phyloP scores from a whole-genome alignment of 2,113 vertebrate species.

The Cololabis saira region DNA sequence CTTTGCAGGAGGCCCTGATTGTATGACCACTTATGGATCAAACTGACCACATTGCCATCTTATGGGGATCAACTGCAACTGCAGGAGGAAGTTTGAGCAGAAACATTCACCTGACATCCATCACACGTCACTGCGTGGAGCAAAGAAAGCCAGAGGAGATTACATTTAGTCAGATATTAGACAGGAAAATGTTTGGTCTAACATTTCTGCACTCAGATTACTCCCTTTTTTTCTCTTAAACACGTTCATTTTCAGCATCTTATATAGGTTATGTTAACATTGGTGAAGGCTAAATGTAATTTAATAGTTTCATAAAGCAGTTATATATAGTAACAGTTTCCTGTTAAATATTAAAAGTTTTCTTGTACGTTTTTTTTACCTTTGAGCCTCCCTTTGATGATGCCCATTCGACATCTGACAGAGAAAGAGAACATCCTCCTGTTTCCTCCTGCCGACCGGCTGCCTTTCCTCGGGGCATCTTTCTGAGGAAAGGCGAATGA shows the following conservation, averaged over 20 bases:
- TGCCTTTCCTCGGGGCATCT: conserved; percentile 64
- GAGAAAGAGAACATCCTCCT: conserved; percentile 80
- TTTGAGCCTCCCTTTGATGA: conserved; percentile 80
- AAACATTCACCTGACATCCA: too few species aligned
- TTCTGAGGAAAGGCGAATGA: conserved; percentile 58
- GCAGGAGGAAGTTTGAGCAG: conserved; percentile 21
- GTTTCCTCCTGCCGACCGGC: conserved; percentile 61
- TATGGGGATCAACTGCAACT: conserved; percentile 42
- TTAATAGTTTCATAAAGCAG: too few species aligned
- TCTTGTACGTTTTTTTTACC: conserved; percentile 50
- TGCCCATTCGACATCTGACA: conserved; percentile 77
- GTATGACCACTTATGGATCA: conserved; percentile 1
- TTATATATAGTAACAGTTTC: neutral
- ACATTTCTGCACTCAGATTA: neutral
- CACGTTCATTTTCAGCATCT: too few species aligned
- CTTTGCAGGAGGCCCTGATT: neutral
- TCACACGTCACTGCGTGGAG: too few species aligned
- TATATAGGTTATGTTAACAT: too few species aligned
- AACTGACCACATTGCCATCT: conserved; percentile 66
- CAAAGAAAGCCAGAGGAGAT: neutral
- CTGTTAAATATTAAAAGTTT: neutral
- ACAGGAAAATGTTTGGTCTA: neutral
- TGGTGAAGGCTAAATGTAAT: too few species aligned
- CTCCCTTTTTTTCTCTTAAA: too few species aligned
- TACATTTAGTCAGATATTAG: neutral